A percentile compares a stretch with the other conserved stretches of the same genome.
Evolutionary conservation across 1,140 invertebrate species (phyloP).

Genomic region (Kradibia gibbosae): DNA sequence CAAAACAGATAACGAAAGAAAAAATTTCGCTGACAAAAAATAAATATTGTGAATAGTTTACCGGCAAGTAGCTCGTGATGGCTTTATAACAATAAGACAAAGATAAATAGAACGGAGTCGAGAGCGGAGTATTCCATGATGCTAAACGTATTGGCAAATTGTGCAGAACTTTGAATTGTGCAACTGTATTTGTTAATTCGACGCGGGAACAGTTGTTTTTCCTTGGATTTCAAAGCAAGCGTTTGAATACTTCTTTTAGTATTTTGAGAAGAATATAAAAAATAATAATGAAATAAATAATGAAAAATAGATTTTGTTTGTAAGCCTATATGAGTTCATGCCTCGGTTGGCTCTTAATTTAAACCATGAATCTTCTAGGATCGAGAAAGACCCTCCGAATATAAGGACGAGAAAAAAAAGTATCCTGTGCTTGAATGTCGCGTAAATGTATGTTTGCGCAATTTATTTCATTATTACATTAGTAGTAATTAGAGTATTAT

Average conservation of each 20-base stretch:
- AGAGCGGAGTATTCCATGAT: background rate
- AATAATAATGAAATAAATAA: too few relatives aligned
- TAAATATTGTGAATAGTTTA: too few relatives aligned
- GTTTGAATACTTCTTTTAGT: too few relatives aligned
- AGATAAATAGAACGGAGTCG: background rate
- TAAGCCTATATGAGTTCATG: background rate
- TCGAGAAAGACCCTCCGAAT: background rate
- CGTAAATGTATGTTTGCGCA: too few relatives aligned
- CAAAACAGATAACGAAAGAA: too few relatives aligned
- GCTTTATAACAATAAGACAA: background rate
- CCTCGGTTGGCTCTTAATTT: background rate
- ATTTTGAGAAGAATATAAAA: too few relatives aligned
- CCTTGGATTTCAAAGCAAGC: too few relatives aligned
- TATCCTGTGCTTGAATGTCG: slow-evolving; percentile 28
- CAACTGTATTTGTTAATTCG: background rate
- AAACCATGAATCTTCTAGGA: background rate
- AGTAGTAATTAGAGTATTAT: too few relatives aligned
- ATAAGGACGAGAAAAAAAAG: background rate
- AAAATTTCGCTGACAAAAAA: too few relatives aligned
- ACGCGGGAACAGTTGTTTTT: too few relatives aligned
- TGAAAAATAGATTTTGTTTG: background rate
- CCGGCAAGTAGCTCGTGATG: too few relatives aligned
- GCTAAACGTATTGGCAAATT: slow-evolving; percentile 13
- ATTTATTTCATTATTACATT: too few relatives aligned
- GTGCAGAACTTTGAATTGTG: slow-evolving; percentile 27